Percentiles rank a stretch among this genome's conserved stretches.
phyloP scores from a whole-genome alignment of 2,113 vertebrate species.

The Platichthys stellatus region DNA sequence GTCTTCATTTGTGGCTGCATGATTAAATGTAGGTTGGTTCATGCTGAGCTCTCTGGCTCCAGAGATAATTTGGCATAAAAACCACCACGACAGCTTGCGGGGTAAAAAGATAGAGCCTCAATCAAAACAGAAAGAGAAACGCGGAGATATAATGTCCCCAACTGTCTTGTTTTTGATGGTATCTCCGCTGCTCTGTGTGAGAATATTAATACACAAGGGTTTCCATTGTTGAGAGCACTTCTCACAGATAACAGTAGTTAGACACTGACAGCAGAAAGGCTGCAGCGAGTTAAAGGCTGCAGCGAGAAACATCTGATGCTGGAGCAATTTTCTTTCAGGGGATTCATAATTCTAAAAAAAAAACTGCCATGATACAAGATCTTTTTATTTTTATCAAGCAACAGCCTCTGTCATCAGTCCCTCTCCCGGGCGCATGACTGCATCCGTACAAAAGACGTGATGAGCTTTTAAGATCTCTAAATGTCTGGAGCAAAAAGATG shows the following conservation, averaged over 20 bases:
- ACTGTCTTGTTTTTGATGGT: constrained; percentile 4
- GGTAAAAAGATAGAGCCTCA: too few species aligned
- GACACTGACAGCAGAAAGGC: constrained; percentile 9
- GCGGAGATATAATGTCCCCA: not conserved
- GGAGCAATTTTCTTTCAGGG: not conserved
- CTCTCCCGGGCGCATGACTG: not conserved
- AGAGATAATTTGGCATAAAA: not conserved
- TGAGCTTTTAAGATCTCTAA: constrained; percentile 40
- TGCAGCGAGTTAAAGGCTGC: constrained; percentile 4
- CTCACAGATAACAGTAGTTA: constrained; percentile 25
- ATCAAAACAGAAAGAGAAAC: not conserved
- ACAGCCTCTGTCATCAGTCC: constrained; percentile 11
- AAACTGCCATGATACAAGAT: not conserved
- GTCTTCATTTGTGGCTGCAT: constrained; percentile 8
- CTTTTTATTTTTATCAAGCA: constrained; percentile 21
- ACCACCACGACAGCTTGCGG: not conserved
- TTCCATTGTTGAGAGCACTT: constrained; percentile 7
- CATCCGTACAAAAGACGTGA: constrained; percentile 7
- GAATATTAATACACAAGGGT: constrained; percentile 8
- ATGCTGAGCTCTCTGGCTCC: constrained; percentile 10
- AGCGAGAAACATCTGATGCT: constrained; percentile 4
- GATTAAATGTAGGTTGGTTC: not conserved
- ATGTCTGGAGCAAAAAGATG: constrained; percentile 27
- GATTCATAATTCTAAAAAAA: not conserved
- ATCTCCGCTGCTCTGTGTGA: constrained; percentile 6